Base-by-base conservation (phyloP, 2,888 invertebrate genomes). In the Patella pellucida region DNA sequence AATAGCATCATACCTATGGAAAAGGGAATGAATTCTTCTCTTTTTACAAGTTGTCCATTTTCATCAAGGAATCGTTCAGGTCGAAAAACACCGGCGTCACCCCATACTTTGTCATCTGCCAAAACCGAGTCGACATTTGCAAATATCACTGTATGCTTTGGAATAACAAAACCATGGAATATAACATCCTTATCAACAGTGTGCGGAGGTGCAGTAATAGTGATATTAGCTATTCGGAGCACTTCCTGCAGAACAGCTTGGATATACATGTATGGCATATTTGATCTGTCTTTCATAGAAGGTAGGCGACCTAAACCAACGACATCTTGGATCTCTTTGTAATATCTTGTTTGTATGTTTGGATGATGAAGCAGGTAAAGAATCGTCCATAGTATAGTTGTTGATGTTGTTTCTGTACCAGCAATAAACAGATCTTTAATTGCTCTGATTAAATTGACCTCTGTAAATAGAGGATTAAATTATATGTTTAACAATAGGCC, bases 351-450 rank as follows among this genome's bases (percentile, higher is more conserved):
- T 52, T 82, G 80, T 1, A 83, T 93, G 15, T 95, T 93, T 56
- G 94, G 95, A 87, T 96, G 94, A 71, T 94, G 93, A 12, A 95
- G 96, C 87, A 97, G 93, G 86, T 96, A 92, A 79, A 95, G 95
- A 5, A 97, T 92, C 77, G 95, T 94, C 93, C 96, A 97, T 87
- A 95, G 95, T 79, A 96, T 95, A 1, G 95, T 96, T 16, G 96
- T 95, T 16, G 95, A 94, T 0, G 95, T 95, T 1, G 95, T 95
- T 86, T 95, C 95, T 87, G 84, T 83, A 11, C 86, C 87, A 27
- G 88, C 87, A 9, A 79, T 75, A 67, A 86, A 83, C 1, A 87
- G 78, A 69, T 86, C 87, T 2, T 69, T 69, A 19, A 84, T 77
- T 0, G 79, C 69, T 2, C 69, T 71, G n/a, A 76, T 31, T 41